Evolutionary conservation across 1,140 invertebrate genomes (phyloP).

Genomic region (Radopholus similis): DNA sequence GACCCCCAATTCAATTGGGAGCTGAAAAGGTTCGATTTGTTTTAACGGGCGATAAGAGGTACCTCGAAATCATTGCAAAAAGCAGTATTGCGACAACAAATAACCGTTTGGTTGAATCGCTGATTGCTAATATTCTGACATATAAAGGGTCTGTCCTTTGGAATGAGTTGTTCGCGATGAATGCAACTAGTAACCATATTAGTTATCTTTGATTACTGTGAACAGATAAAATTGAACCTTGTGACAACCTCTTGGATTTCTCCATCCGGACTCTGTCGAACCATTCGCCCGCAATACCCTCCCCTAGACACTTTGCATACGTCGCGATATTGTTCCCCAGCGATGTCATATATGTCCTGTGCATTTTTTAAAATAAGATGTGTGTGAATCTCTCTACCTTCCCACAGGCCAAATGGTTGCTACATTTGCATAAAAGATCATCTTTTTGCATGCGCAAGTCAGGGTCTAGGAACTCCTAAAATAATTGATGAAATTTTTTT

Average conservation of each 20-base stretch:
- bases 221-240: constrained; percentile 8
- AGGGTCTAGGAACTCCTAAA: background rate
- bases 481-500: background rate
- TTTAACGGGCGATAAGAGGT: constrained; percentile 10
- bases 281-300: constrained; percentile 12
- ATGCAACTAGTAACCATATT: constrained; percentile 23
- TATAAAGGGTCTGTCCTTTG: constrained; percentile 36
- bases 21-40: background rate
- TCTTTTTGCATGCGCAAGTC: background rate
- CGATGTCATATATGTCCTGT: constrained; percentile 15
- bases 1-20: constrained; percentile 6
- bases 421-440: constrained; percentile 31
- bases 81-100: constrained; percentile 30
- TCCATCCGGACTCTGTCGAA: background rate
- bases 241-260: constrained; percentile 18
- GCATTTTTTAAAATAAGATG: background rate
- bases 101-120: constrained; percentile 11
- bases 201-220: background rate
- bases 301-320: constrained; percentile 16
- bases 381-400: background rate
- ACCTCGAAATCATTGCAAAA: constrained; percentile 44
- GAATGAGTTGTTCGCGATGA: constrained; percentile 12
- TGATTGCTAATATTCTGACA: constrained; percentile 26
- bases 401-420: background rate
- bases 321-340: constrained; percentile 8